Evolutionary conservation across 2,797 vertebrate genomes (phyloP).

Genomic region (Myripristis murdjan): DNA sequence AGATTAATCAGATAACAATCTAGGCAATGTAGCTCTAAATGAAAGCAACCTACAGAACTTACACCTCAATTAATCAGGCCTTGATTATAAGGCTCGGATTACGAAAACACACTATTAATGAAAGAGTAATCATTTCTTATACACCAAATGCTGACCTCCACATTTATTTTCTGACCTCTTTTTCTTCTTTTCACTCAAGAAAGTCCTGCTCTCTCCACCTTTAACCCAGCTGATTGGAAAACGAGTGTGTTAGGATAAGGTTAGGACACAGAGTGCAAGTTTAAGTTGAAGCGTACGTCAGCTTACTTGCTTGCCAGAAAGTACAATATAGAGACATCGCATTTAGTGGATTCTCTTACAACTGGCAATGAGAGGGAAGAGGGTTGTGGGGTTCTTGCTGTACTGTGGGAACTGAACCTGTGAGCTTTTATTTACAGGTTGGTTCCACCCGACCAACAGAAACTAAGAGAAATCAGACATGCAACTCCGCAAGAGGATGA

Average conservation of each 20-base stretch:
- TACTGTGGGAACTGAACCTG: no score
- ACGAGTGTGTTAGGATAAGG: neutral
- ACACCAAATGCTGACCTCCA: conserved; percentile 19
- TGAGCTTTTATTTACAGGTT: no score
- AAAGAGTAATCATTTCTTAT: conserved; percentile 33
- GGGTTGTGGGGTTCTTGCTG: no score
- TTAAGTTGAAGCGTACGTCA: no score
- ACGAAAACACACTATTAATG: conserved; percentile 45
- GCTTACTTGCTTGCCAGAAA: no score
- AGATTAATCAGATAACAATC: conserved; percentile 43
- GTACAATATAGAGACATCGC: no score
- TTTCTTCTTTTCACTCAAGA: neutral
- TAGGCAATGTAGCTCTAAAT: conserved; percentile 13
- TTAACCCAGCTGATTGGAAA: conserved; percentile 9
- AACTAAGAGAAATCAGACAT: neutral
- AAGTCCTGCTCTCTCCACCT: neutral
- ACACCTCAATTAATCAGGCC: conserved; percentile 47
- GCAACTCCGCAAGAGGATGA: conserved; percentile 39
- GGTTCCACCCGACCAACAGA: no score
- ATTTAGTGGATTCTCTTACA: no score
- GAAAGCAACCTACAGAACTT: conserved; percentile 4
- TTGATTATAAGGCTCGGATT: conserved; percentile 50
- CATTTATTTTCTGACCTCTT: conserved; percentile 9
- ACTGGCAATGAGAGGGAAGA: no score
- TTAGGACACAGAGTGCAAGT: no score